Evolutionary conservation across 64 coral and sea anemone genomes (phyloP).

Genomic region (Hydrozoanthus tunicans): DNA sequence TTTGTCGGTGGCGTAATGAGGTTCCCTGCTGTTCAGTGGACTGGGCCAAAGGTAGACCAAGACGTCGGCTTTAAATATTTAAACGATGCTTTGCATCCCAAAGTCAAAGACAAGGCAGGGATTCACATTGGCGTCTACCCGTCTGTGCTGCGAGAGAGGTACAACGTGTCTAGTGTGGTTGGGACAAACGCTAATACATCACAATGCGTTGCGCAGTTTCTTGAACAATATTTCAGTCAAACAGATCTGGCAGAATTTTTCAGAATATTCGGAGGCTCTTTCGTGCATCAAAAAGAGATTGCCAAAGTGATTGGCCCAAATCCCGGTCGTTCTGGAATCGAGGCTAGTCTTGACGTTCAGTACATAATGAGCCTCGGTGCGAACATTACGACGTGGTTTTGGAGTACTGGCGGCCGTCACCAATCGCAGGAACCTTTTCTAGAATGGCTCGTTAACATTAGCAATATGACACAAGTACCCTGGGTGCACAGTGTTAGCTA

Average conservation of each 20-base stretch:
- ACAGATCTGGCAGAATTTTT: slow-evolving; percentile 88
- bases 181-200: slow-evolving; percentile 71
- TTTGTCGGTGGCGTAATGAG: slow-evolving; percentile 92
- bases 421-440: slow-evolving; percentile 95
- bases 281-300: slow-evolving; percentile 71
- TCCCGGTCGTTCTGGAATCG: slow-evolving; percentile 77
- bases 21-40: slow-evolving; percentile 81
- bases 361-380: slow-evolving; percentile 98
- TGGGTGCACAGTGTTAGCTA: slow-evolving; percentile 97
- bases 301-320: slow-evolving; percentile 90
- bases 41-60: slow-evolving; percentile 39
- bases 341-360: slow-evolving; percentile 93
- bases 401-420: slow-evolving; percentile 94
- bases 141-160: slow-evolving; percentile 71
- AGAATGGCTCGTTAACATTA: slow-evolving; percentile 91
- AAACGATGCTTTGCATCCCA: background rate
- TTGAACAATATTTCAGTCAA: slow-evolving; percentile 79
- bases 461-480: slow-evolving; percentile 82
- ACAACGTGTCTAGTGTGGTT: slow-evolving; percentile 77
- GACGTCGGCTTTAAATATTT: background rate
- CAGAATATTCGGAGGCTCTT: slow-evolving; percentile 68
- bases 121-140: slow-evolving; percentile 89
- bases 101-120: background rate
- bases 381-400: slow-evolving; percentile 96
- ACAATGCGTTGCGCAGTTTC: slow-evolving; percentile 89